Percentiles rank a stretch among this genome's conserved stretches.
phyloP scores from a whole-genome alignment of 2,113 vertebrate species.

The Promerops cafer region DNA sequence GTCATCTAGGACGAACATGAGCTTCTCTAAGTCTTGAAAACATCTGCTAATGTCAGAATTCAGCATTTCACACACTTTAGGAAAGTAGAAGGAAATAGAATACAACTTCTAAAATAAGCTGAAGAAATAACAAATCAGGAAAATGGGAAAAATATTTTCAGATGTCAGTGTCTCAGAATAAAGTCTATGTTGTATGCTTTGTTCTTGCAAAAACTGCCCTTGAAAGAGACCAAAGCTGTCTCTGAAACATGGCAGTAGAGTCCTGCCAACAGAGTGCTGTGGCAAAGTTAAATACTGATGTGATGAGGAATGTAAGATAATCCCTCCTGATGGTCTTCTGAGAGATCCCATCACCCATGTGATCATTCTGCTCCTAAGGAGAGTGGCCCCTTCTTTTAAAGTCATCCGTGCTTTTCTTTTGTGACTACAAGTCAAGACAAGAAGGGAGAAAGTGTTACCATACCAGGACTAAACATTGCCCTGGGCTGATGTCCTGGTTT shows the following conservation, averaged over 20 bases:
- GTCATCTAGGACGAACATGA: background rate
- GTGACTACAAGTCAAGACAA: background rate
- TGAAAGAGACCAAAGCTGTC: background rate
- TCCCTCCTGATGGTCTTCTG: background rate
- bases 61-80: background rate
- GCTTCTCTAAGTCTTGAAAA: background rate
- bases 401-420: background rate
- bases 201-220: background rate
- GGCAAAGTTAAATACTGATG: background rate
- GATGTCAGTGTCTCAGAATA: background rate
- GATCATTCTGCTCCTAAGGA: background rate
- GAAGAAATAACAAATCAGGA: background rate
- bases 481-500: too few species aligned
- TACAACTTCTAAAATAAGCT: background rate
- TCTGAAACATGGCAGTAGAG: background rate
- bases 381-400: background rate
- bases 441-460: background rate
- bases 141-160: background rate
- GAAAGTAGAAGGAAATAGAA: background rate
- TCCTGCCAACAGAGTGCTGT: background rate
- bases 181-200: background rate
- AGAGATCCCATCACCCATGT: background rate
- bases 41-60: background rate
- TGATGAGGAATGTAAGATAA: background rate
- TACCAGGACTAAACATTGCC: background rate